These are phyloP conservation scores for Diachasma alloeum DNA, from an alignment of 1,140 invertebrate genomes.

Conservation along the genomic window DNA sequence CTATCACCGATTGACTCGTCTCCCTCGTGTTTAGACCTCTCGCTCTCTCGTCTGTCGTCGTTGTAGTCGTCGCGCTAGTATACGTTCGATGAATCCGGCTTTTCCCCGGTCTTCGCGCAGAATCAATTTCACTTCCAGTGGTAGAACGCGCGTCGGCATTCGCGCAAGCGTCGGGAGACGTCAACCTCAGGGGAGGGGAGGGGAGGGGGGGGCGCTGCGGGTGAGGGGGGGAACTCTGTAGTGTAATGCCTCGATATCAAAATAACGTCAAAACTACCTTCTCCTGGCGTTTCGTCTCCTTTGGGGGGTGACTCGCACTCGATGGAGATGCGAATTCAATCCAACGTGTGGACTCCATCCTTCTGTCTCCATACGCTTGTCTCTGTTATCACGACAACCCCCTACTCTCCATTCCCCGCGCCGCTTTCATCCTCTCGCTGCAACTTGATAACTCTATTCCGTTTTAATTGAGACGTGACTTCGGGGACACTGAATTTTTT, in stretches of 20 bases:
- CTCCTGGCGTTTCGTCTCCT: neutral
- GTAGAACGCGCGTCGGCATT: slow-evolving; percentile 30
- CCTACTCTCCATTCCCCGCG: neutral
- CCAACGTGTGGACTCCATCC: neutral
- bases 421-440: neutral
- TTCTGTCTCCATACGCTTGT: neutral
- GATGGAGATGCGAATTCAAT: neutral
- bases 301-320: neutral
- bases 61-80: slow-evolving; percentile 22
- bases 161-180: slow-evolving; percentile 31
- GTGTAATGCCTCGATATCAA: slow-evolving; percentile 34
- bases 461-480: slow-evolving; percentile 11
- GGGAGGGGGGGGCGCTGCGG: no score
- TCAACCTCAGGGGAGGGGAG: slow-evolving; percentile 26
- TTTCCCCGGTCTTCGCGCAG: slow-evolving; percentile 49
- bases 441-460: slow-evolving; percentile 3
- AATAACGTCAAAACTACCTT: slow-evolving; percentile 37
- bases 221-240: slow-evolving; percentile 19
- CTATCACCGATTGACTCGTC: neutral
- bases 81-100: slow-evolving; percentile 48
- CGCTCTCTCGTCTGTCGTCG: slow-evolving; percentile 25
- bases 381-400: neutral
- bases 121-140: slow-evolving; percentile 58
- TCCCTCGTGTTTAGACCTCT: neutral
- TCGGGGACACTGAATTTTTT: neutral